Conservation (phyloP, 2,113 vertebrate genomes). For the Cyphomyrus plagiostoma region DNA sequence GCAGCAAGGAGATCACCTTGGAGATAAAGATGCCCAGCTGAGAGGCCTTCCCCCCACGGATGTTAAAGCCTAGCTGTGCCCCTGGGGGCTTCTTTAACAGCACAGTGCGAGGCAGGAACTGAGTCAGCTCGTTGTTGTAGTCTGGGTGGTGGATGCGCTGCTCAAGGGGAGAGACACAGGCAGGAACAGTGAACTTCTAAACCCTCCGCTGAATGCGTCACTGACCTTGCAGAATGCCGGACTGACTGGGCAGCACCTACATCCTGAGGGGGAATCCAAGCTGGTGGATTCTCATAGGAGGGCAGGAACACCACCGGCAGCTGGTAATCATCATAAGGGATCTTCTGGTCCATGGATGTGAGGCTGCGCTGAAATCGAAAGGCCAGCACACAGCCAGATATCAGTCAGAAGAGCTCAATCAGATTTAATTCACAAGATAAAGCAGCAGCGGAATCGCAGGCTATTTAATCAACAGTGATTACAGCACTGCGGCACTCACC, state of each 20-base stretch:
- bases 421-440: not conserved
- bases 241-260: conserved; percentile 46
- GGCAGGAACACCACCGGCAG: conserved; percentile 88
- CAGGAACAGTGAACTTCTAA: not conserved
- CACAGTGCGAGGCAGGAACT: conserved; percentile 85
- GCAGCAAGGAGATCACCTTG: conserved; percentile 65
- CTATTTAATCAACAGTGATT: not conserved
- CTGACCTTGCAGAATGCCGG: not conserved
- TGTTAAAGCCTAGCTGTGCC: conserved; percentile 95
- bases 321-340: conserved; percentile 83
- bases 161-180: conserved; percentile 14
- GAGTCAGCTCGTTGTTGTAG: conserved; percentile 95
- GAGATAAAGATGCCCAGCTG: conserved; percentile 98
- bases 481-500: not conserved
- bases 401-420: not conserved
- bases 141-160: conserved; percentile 89
- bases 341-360: conserved; percentile 71
- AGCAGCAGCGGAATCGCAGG: not conserved
- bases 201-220: not conserved
- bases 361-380: not conserved
- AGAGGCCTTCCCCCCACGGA: conserved; percentile 92
- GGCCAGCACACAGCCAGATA: not conserved
- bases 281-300: conserved; percentile 86
- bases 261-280: conserved; percentile 87
- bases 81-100: conserved; percentile 89